Percentiles rank a stretch among this genome's conserved stretches.
phyloP scores from a whole-genome alignment of 2,888 invertebrate genomes.

The Ormyrus pomaceus region DNA sequence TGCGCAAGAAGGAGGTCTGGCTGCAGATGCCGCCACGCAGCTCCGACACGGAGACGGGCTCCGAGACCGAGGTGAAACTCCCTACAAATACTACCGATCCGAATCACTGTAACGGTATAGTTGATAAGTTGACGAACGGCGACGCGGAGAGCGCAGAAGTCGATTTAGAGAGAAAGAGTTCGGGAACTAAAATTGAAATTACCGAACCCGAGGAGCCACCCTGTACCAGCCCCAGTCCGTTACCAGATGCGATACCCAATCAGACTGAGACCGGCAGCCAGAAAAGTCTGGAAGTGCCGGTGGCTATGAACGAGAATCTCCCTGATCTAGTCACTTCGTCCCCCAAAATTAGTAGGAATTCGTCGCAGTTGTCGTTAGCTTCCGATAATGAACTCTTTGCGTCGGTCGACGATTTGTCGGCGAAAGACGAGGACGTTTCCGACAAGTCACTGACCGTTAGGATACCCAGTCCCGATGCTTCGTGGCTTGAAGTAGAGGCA shows the following conservation, averaged over 20 bases:
- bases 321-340: slow-evolving; percentile 69
- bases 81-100: slow-evolving; percentile 46
- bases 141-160: background rate
- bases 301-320: slow-evolving; percentile 58
- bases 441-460: slow-evolving; percentile 19
- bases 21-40: slow-evolving; percentile 80
- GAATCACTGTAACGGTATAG: slow-evolving; percentile 3
- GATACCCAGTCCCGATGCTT: slow-evolving; percentile 15
- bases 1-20: slow-evolving; percentile 83
- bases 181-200: slow-evolving; percentile 12
- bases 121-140: background rate
- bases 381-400: slow-evolving; percentile 58
- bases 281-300: background rate
- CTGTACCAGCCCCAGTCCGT: slow-evolving; percentile 3
- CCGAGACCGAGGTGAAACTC: slow-evolving; percentile 84
- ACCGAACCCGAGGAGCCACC: background rate
- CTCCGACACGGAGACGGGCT: slow-evolving; percentile 81
- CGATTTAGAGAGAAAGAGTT: slow-evolving; percentile 8
- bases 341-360: slow-evolving; percentile 63
- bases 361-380: slow-evolving; percentile 58
- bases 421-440: slow-evolving; percentile 31
- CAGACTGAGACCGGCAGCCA: slow-evolving; percentile 17
- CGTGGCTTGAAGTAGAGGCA: slow-evolving; percentile 46
- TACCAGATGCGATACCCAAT: slow-evolving; percentile 59
- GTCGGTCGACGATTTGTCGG: slow-evolving; percentile 46